Base-by-base conservation (phyloP, 2,888 invertebrate species). In the Neuroscelio doddi region DNA sequence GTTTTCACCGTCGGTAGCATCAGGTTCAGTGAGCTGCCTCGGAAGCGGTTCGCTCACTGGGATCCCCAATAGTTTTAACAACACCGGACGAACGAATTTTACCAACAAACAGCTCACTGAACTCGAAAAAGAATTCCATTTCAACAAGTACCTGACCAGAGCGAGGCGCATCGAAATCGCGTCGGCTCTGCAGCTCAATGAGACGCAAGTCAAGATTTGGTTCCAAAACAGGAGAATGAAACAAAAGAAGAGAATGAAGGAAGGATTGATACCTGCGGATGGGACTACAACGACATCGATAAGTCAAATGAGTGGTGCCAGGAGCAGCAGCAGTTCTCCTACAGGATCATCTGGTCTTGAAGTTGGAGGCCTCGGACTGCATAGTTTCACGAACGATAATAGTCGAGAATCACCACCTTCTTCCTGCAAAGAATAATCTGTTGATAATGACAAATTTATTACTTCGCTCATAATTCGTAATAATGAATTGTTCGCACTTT, bases 31-130 rank as follows among this genome's bases (percentile, higher is more conserved):
- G 36, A 74, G 66, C 51, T 79, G 77, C 38, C 59, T 77, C 30
- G 64, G 72, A 63, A 72, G 76, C 16, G 69, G 75, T 10, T 65
- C 78, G 0, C 59, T 79, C 21, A 64, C 72, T 2, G 76, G 80
- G 7, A 74, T 80, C 3, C 75, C 79, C 2, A 77, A 79, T 3
- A 75, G 77, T 38, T 84, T 88, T 70, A 94, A 94, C 87, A 93
- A 93, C 86, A 94, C 95, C 9, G 97, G 97, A 27, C 89, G 99
- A 51, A 99, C 99, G 30, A 99, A 99, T 87, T 99, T 99, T 88
- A 98, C 98, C 72, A 99, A 98, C 86, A 98, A 98, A 86, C 99
- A 99, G 85, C 90, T 99, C 69, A 99, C 98, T 1, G 99, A 99
- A 86, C 89, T 99, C 71, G 99, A 99, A 85, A 99, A 99, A 84